phyloP scores from a whole-genome alignment of 2,888 invertebrate species.

The Lepidochrysops patricia region DNA sequence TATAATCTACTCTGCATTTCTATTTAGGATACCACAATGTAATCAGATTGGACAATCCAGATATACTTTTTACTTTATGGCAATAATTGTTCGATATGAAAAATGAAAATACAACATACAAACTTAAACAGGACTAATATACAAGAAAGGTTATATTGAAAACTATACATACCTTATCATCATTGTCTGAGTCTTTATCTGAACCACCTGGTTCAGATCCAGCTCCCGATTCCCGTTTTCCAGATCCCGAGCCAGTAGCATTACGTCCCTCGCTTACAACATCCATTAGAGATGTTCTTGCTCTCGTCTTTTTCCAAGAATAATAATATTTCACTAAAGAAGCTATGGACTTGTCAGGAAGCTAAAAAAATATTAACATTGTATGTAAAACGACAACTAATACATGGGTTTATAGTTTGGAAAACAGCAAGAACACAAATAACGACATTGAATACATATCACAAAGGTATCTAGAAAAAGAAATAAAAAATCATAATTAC shows the following conservation, averaged over 20 bases:
- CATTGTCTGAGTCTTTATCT: conserved; percentile 90
- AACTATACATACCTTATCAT: conserved; percentile 85
- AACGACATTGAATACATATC: no score
- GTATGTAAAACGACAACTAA: no score
- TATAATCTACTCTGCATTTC: conserved; percentile 58
- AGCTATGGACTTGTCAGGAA: conserved; percentile 97
- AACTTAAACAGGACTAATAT: conserved; percentile 24
- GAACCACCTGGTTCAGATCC: conserved; percentile 86
- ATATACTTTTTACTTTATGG: conserved; percentile 36
- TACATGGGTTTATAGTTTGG: no score
- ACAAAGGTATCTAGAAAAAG: conserved; percentile 15
- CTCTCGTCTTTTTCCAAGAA: conserved; percentile 97
- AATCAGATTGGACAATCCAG: conserved; percentile 64
- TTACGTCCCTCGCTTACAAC: conserved; percentile 84
- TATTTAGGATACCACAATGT: conserved; percentile 38
- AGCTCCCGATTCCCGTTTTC: conserved; percentile 82
- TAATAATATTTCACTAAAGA: conserved; percentile 98
- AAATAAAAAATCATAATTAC: conserved; percentile 60
- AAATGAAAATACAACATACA: conserved; percentile 25
- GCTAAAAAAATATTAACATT: conserved; percentile 62
- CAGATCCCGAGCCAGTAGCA: conserved; percentile 77
- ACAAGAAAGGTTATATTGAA: conserved; percentile 22
- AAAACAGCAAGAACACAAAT: no score
- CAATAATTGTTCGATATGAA: conserved; percentile 31
- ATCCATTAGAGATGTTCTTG: conserved; percentile 95